Conservation (phyloP, 2,113 vertebrate species). For the Argyrosomus japonicus region DNA sequence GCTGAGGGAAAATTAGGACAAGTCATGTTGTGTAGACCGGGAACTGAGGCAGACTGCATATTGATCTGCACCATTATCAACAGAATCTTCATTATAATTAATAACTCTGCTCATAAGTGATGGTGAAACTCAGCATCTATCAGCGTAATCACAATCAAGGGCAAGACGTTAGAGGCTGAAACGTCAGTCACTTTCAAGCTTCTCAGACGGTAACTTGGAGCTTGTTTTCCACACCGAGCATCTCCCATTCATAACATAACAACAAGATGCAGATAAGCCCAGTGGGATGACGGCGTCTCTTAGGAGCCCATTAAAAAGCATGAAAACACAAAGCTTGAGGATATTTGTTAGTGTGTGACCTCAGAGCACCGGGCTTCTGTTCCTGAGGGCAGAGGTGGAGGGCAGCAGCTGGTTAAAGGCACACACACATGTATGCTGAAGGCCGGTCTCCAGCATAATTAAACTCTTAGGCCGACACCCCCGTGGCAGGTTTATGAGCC, state of each 20-base stretch:
- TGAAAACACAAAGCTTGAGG: conserved; percentile 49
- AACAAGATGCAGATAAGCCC: conserved; percentile 47
- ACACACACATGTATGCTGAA: conserved; percentile 16
- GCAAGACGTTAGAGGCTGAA: neutral
- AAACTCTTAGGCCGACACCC: conserved; percentile 45
- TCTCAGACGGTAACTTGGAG: conserved; percentile 9
- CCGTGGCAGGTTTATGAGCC: conserved; percentile 51
- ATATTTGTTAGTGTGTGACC: conserved; percentile 41
- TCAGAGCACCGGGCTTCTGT: conserved; percentile 48
- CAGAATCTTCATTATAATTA: conserved; percentile 1
- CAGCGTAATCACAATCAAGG: conserved; percentile 3
- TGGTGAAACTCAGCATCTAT: neutral
- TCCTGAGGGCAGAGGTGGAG: conserved; percentile 49
- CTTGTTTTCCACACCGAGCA: conserved; percentile 30
- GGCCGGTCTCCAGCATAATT: conserved; percentile 29
- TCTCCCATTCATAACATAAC: conserved; percentile 35
- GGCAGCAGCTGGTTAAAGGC: conserved; percentile 60
- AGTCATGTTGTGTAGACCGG: neutral
- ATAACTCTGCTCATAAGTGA: conserved; percentile 1
- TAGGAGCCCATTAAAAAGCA: conserved; percentile 70
- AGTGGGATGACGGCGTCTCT: conserved; percentile 57
- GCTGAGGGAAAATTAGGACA: neutral
- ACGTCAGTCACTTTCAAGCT: neutral
- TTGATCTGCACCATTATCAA: conserved; percentile 16
- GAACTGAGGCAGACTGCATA: neutral